A percentile compares a stretch with the other conserved stretches of the same genome.
These are phyloP conservation scores for Ochotona princeps DNA, from an alignment of 2,113 vertebrate genomes.

Conservation along the genomic window DNA sequence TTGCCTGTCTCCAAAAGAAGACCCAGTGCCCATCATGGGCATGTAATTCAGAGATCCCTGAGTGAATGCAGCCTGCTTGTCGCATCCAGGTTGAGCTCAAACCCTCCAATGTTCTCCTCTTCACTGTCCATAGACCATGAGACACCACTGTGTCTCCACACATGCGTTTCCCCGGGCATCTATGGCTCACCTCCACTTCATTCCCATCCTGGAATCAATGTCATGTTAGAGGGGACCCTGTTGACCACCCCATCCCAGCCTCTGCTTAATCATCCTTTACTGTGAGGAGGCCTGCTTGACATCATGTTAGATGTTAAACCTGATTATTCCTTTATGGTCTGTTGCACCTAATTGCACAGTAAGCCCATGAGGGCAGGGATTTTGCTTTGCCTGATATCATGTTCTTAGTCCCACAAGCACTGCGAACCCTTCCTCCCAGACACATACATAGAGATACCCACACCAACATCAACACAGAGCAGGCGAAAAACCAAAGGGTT, in stretches of 20 bases:
- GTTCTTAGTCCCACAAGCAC: background rate
- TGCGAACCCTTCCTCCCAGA: background rate
- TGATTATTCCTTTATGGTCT: background rate
- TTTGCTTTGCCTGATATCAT: background rate
- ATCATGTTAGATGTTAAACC: background rate
- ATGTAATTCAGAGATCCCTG: background rate
- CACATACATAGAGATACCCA: background rate
- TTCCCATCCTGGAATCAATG: background rate
- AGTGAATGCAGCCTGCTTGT: background rate
- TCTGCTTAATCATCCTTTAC: background rate
- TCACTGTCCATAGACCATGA: fast-evolving
- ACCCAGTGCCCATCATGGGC: background rate
- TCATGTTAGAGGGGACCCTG: background rate
- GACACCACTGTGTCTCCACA: background rate
- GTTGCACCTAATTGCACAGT: background rate
- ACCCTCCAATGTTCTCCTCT: background rate
- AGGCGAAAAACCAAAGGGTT: background rate
- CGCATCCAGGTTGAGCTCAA: background rate
- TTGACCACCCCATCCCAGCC: background rate
- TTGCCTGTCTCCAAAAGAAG: background rate
- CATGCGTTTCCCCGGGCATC: fast-evolving
- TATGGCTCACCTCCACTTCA: background rate
- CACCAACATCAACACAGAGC: background rate
- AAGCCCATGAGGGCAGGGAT: background rate
- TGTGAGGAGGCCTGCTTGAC: background rate